A percentile compares a stretch with the other conserved stretches of the same genome.
phyloP scores from a whole-genome alignment of 2,113 vertebrate genomes.

The Dendrocopos noguchii region DNA sequence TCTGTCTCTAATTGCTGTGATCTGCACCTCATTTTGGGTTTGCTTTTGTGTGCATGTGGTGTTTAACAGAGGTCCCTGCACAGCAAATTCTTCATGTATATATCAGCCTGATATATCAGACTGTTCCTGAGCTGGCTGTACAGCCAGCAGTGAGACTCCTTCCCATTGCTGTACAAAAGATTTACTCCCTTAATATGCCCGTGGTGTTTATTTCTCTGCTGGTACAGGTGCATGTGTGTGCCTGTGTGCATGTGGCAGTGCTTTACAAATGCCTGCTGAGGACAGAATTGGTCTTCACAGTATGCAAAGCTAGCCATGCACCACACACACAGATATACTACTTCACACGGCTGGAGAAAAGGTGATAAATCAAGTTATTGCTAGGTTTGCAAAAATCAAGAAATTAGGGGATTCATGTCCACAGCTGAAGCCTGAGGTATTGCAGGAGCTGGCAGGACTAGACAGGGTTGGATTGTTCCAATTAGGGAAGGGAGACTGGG shows the following conservation, averaged over 20 bases:
- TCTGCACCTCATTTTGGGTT: background rate
- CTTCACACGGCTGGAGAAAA: constrained; percentile 35
- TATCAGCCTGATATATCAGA: background rate
- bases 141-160: background rate
- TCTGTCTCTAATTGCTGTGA: background rate
- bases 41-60: background rate
- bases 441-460: background rate
- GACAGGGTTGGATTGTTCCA: background rate
- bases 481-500: background rate
- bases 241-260: background rate
- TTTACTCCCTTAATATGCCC: constrained; percentile 42
- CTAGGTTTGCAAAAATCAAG: constrained; percentile 7
- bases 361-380: constrained; percentile 27
- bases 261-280: constrained; percentile 47
- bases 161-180: background rate
- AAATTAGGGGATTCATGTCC: background rate
- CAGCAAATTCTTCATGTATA: background rate
- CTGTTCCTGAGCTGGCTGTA: background rate
- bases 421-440: background rate
- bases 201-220: constrained; percentile 27
- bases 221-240: background rate
- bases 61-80: background rate
- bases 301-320: constrained; percentile 34
- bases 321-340: background rate
- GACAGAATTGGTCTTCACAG: constrained; percentile 56